phyloP scores from a whole-genome alignment of 1,140 invertebrate genomes.

The Drosophila nikananu region DNA sequence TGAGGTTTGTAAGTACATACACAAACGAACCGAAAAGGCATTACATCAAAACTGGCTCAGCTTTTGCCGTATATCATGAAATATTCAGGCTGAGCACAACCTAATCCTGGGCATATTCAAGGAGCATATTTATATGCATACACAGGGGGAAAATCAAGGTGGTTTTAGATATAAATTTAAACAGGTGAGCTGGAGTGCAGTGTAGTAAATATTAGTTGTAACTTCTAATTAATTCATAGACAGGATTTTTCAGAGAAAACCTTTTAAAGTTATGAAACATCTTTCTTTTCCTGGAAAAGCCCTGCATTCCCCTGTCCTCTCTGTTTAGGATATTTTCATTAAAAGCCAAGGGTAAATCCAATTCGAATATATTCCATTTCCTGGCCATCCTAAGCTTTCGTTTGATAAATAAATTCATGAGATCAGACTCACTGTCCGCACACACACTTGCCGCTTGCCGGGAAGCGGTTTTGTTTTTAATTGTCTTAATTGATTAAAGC shows the following conservation, averaged over 20 bases:
- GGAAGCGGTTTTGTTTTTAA: conserved; percentile 41
- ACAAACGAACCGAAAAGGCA: conserved; percentile 21
- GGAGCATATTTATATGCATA: conserved; percentile 19
- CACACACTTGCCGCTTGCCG: not conserved
- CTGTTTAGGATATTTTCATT: not conserved
- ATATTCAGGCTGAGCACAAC: conserved; percentile 17
- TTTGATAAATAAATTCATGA: conserved; percentile 27
- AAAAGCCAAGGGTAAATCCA: conserved; percentile 1
- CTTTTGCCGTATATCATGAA: conserved; percentile 11
- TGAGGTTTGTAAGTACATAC: conserved; percentile 1
- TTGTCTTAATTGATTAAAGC: conserved; percentile 64
- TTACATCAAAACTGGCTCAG: conserved; percentile 16
- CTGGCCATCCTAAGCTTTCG: conserved; percentile 3
- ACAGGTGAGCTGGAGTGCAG: not conserved
- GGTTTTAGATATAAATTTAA: not conserved
- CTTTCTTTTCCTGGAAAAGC: not conserved
- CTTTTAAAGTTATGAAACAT: not conserved
- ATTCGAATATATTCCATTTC: not conserved
- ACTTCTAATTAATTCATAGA: not conserved
- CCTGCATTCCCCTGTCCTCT: not conserved
- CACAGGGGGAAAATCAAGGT: not conserved
- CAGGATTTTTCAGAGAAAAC: not conserved
- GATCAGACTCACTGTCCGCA: conserved; percentile 1
- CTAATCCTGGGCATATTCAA: conserved; percentile 21
- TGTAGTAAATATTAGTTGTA: not conserved